Conservation (phyloP, 1,140 invertebrate genomes). For the Eumaeus atala region DNA sequence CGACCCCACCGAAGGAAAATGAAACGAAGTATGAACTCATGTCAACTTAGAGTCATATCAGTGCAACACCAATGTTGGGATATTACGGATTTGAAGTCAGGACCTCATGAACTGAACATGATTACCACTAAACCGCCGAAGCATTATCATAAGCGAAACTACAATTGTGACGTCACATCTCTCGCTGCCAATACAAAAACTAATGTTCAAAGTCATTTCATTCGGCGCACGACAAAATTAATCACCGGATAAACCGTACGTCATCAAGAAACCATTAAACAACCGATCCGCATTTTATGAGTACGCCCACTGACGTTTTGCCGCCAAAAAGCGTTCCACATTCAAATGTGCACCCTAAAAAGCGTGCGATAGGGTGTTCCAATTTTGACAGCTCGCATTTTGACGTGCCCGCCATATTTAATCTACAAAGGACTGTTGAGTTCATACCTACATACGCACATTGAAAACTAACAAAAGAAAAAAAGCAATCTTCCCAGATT, state of each 20-base stretch:
- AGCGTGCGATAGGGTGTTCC: constrained; percentile 23
- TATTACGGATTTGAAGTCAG: too few relatives aligned
- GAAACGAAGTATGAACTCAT: too few relatives aligned
- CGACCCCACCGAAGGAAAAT: too few relatives aligned
- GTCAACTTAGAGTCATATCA: too few relatives aligned
- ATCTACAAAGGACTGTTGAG: constrained; percentile 63
- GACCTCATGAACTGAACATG: too few relatives aligned
- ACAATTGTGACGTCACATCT: too few relatives aligned
- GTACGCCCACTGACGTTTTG: constrained; percentile 28
- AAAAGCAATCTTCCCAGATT: constrained; percentile 70
- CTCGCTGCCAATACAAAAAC: constrained; percentile 3
- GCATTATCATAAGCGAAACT: too few relatives aligned
- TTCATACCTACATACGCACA: constrained; percentile 59
- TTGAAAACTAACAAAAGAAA: constrained; percentile 72
- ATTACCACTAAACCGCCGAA: too few relatives aligned
- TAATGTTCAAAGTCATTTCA: constrained; percentile 10
- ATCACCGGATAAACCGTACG: constrained; percentile 63
- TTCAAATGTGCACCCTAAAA: constrained; percentile 33
- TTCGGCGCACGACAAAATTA: constrained; percentile 50
- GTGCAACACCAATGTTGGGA: too few relatives aligned
- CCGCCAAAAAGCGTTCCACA: constrained; percentile 26
- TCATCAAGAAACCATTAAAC: constrained; percentile 70
- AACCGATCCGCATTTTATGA: constrained; percentile 60
- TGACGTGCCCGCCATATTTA: constrained; percentile 51
- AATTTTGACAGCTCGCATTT: constrained; percentile 26